Evolutionary conservation across 2,888 invertebrate genomes (phyloP).

Genomic region (Microctonus aethiopoides): DNA sequence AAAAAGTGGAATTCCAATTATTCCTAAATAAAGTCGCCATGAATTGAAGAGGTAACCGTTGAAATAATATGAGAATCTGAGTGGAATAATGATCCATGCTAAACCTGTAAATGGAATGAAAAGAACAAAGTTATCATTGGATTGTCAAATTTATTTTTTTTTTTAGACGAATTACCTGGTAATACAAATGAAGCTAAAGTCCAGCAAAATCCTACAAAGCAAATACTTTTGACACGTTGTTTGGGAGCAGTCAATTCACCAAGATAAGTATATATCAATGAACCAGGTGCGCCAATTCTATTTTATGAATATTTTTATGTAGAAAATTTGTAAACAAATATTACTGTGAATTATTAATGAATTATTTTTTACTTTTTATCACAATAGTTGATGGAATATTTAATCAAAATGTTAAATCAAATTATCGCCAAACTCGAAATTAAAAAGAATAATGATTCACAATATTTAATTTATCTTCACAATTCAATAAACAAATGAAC

Average conservation of each 20-base stretch:
- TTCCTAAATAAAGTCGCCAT: conserved; percentile 80
- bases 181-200: conserved; percentile 73
- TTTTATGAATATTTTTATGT: conserved; percentile 14
- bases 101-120: conserved; percentile 69
- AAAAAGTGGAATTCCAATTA: conserved; percentile 75
- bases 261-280: conserved; percentile 74
- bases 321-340: too few relatives aligned
- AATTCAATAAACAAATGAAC: too few relatives aligned
- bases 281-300: conserved; percentile 71
- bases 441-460: too few relatives aligned
- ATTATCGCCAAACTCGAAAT: too few relatives aligned
- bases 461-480: too few relatives aligned
- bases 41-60: conserved; percentile 72
- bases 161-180: conserved; percentile 68
- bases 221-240: conserved; percentile 72
- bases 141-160: background rate
- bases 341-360: too few relatives aligned
- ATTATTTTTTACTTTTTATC: too few relatives aligned
- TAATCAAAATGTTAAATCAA: too few relatives aligned
- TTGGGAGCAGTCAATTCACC: conserved; percentile 75
- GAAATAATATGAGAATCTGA: conserved; percentile 52
- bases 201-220: conserved; percentile 75
- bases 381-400: too few relatives aligned
- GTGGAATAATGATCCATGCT: conserved; percentile 77
- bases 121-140: background rate